Evolutionary conservation across 2,797 vertebrate genomes (phyloP).

Genomic region (Nannoperca obscura): DNA sequence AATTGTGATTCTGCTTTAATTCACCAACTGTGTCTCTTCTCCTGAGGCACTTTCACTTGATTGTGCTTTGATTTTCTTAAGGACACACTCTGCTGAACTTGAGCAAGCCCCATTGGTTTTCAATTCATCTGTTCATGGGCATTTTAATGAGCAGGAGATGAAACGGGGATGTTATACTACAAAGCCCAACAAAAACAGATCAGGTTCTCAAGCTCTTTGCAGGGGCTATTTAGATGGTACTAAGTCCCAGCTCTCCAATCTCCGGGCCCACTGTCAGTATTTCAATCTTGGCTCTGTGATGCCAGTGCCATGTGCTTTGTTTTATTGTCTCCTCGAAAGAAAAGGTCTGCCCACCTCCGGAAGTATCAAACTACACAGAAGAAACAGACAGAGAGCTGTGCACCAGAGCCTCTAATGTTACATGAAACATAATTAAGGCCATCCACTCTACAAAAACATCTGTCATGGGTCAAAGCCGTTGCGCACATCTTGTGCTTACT

Average conservation of each 20-base stretch:
- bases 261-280: conserved; percentile 38
- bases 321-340: conserved; percentile 60
- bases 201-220: conserved; percentile 43
- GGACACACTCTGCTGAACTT: conserved; percentile 27
- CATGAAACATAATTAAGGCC: conserved; percentile 68
- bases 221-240: conserved; percentile 51
- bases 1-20: conserved; percentile 47
- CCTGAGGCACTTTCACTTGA: conserved; percentile 58
- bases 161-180: conserved; percentile 52
- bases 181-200: conserved; percentile 59
- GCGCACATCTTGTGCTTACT: conserved; percentile 22
- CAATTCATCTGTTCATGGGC: conserved; percentile 44
- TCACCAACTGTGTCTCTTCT: conserved; percentile 21
- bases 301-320: conserved; percentile 52
- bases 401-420: conserved; percentile 59
- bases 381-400: conserved; percentile 39
- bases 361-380: conserved; percentile 57
- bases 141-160: conserved; percentile 68
- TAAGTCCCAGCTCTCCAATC: conserved; percentile 31
- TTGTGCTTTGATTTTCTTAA: conserved; percentile 62
- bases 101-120: conserved; percentile 31
- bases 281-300: conserved; percentile 41
- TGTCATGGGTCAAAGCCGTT: conserved; percentile 47
- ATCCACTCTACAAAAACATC: conserved; percentile 59
- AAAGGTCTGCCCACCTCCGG: conserved; percentile 38